These are phyloP conservation scores for Didymodactylos carnosus DNA, from an alignment of 2,888 invertebrate species.

Conservation along the genomic window DNA sequence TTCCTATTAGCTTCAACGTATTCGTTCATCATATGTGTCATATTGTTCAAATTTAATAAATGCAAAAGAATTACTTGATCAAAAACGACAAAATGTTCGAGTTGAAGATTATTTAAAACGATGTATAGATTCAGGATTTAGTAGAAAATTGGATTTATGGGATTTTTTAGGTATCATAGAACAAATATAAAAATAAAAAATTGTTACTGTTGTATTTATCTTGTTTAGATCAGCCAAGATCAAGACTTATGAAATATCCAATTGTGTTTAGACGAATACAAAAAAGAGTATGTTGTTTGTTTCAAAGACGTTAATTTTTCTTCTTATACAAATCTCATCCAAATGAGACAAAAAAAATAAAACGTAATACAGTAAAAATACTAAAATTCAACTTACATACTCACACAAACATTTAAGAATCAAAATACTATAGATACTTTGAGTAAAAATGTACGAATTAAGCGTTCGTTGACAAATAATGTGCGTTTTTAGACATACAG, in stretches of 20 bases:
- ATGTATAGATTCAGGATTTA: constrained; percentile 38
- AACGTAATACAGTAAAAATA: no score
- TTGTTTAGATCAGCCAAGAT: constrained; percentile 36
- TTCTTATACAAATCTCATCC: no score
- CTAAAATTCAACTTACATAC: no score
- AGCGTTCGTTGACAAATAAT: no score
- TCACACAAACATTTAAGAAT: no score
- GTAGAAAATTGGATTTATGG: constrained; percentile 39
- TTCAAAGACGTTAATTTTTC: no score
- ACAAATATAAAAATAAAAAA: no score
- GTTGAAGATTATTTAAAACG: constrained; percentile 40
- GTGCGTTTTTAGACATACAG: background rate
- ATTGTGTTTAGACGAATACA: constrained; percentile 38
- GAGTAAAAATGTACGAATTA: no score
- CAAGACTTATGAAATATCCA: constrained; percentile 41
- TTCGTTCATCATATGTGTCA: constrained; percentile 28
- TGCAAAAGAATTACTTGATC: constrained; percentile 38
- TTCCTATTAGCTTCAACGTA: background rate
- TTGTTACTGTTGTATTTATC: no score
- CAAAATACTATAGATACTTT: no score
- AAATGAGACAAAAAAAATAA: no score
- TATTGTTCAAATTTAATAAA: constrained; percentile 39
- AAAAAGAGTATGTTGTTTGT: constrained; percentile 34
- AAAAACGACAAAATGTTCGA: constrained; percentile 33
- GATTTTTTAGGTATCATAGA: constrained; percentile 36